Evolutionary conservation across 2,113 vertebrate species (phyloP), one percentile per base, ranked within the genome.

Genomic region (Aspidoscelis tigris): DNA sequence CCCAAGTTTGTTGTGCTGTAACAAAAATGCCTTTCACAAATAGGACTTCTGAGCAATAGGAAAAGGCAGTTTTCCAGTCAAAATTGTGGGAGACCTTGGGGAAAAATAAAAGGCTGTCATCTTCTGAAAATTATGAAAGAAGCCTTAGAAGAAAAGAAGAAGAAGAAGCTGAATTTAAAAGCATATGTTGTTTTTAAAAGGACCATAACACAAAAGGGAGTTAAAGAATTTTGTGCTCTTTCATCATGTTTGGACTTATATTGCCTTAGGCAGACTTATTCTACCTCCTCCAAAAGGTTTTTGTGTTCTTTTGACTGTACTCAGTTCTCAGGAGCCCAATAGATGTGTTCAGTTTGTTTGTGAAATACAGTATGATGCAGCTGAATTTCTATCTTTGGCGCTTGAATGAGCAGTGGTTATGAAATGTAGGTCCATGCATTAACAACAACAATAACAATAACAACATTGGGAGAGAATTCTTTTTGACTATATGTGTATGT

Each of bases 331-430:
- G 47, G 11, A 3, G 26, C 6, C 24, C 7, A 5, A 5, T 8
- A 44, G 26, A 4, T 5, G 4, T 0, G 0, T 84, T 87, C 20
- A 78, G 50, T 64, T 83, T 85, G 0, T 74, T 76, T 77, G 53
- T 44, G 70, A 92, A 72, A 72, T 78, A 4, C 77, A 68, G 58
- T 41, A 89, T 87, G 79, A 80, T 85, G 47, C 77, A 50, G 76
- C 74, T 87, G 87, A 64, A 87, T 81, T 55, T 47, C 78, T 80
- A 80, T 89, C 69, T 83, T 86, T 87, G 86, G 81, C 21, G 43
- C 47, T 50, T 50, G 47, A 84, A 78, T 86, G 81, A 90, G 80
- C 87, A 47, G 39, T 11, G 47, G 41, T n/a, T 14, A 41, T 58
- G 33, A 33, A 33, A 33, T 33, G 33, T 33, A 33, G 33, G 33